Evolutionary conservation across 2,888 invertebrate genomes (phyloP), one percentile per base, ranked within the genome.

Genomic region (Lasioglossum marginatum): DNA sequence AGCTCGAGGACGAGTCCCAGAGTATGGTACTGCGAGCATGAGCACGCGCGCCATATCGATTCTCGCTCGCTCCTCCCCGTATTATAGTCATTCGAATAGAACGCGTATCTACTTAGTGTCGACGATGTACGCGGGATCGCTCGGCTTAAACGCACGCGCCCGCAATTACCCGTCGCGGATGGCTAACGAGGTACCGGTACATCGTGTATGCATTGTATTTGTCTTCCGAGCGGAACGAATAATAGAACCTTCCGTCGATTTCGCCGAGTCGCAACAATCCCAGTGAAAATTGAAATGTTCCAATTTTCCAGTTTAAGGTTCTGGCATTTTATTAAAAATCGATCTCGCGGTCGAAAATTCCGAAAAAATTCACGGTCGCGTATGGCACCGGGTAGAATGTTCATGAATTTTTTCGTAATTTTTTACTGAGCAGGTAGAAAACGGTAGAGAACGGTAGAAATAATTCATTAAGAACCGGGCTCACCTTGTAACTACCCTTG

Each of bases 61-160:
- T 37, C 68, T 19, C n/a, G 31, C 86, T 43, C 79, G 63, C 79
- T 79, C 87, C 80, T 63, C 74, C 73, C 75, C 66, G 73, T 68
- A 52, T 82, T 80, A 87, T 57, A 66, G 79, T 76, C 71, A 70
- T 86, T 81, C 81, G 79, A 86, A 86, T 78, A 78, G 86, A 86
- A 81, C 85, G 80, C 85, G 84, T 90, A 90, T 82, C 89, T 87
- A 87, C 88, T 90, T 89, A 90, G 83, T 73, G 84, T 86, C 74
- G 40, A 70, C 77, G 87, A 73, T 84, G 89, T 85, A 79, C 86
- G 71, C 83, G 66, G 82, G 87, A 89, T 90, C 81, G 83, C 87
- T 74, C 86, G 82, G 71, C 82, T 87, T 87, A 81, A 88, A 83
- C 86, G 85, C 83, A 74, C 48, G 72, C 48, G 70, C 81, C 27